Conservation (phyloP, 92 coral and sea anemone genomes). For the Umimayanthus kanabou region DNA sequence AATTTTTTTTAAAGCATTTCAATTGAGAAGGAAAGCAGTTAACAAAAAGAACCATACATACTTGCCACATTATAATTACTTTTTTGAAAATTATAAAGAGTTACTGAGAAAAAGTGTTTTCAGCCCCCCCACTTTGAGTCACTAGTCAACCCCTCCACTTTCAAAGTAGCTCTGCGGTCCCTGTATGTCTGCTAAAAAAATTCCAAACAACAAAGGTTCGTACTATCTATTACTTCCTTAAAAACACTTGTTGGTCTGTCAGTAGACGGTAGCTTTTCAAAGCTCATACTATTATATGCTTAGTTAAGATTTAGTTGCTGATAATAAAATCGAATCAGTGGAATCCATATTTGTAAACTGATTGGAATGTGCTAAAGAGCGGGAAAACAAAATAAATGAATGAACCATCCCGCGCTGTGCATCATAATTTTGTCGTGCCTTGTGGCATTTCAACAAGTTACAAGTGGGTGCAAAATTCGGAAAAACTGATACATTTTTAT, state of each 20-base stretch:
- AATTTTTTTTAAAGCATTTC: no score
- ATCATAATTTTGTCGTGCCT: background rate
- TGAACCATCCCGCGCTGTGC: background rate
- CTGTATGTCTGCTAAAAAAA: no score
- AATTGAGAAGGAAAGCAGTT: no score
- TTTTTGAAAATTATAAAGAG: no score
- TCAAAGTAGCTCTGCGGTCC: no score
- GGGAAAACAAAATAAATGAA: constrained; percentile 13
- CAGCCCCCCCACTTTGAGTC: no score
- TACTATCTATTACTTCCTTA: no score
- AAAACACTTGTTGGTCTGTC: background rate
- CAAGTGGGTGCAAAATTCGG: background rate
- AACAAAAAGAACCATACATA: no score
- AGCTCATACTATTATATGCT: background rate
- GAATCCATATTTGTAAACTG: background rate
- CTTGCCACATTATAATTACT: no score
- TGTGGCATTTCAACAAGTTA: background rate
- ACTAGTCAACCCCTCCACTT: no score
- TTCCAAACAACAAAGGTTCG: no score
- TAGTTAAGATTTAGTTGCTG: background rate
- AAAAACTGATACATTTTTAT: background rate
- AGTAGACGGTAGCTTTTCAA: background rate
- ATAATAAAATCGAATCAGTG: background rate
- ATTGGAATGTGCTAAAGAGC: background rate
- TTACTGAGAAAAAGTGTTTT: no score